Conservation (phyloP, 30 jellyfish, hydroid and myxozoan species). For the Mastigias papua region DNA sequence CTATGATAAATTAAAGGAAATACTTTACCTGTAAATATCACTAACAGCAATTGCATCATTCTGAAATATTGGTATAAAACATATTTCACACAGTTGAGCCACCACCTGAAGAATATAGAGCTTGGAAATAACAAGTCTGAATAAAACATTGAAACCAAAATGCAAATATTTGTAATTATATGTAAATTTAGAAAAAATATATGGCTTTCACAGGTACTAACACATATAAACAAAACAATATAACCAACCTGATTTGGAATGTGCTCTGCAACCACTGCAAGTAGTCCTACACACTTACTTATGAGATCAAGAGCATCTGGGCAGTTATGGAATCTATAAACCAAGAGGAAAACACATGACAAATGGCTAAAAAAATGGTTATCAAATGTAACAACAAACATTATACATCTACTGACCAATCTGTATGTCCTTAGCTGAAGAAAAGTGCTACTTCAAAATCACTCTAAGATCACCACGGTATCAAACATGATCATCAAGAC, state of each 20-base stretch:
- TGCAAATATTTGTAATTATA: too few species aligned
- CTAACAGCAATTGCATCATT: neutral
- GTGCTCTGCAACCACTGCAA: constrained; percentile 32
- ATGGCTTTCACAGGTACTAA: neutral
- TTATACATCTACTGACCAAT: neutral
- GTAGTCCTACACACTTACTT: constrained; percentile 47
- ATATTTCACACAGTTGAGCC: neutral
- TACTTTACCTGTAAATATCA: neutral
- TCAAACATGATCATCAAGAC: too few species aligned
- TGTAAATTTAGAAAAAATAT: too few species aligned
- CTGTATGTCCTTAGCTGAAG: too few species aligned
- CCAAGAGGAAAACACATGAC: neutral
- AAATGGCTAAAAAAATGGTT: neutral
- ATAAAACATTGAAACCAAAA: too few species aligned
- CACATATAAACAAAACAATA: neutral
- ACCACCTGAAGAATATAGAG: neutral
- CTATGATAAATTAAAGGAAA: neutral
- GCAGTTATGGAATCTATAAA: neutral
- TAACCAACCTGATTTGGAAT: constrained; percentile 27
- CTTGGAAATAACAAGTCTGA: too few species aligned
- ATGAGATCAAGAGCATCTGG: constrained; percentile 69
- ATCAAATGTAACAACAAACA: too few species aligned
- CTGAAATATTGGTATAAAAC: neutral
- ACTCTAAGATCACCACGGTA: too few species aligned
- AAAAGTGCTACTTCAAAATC: too few species aligned